Evolutionary conservation across 2,888 invertebrate species (phyloP), one percentile per base, ranked within the genome.

Genomic region (Drosophila paramelanica): DNA sequence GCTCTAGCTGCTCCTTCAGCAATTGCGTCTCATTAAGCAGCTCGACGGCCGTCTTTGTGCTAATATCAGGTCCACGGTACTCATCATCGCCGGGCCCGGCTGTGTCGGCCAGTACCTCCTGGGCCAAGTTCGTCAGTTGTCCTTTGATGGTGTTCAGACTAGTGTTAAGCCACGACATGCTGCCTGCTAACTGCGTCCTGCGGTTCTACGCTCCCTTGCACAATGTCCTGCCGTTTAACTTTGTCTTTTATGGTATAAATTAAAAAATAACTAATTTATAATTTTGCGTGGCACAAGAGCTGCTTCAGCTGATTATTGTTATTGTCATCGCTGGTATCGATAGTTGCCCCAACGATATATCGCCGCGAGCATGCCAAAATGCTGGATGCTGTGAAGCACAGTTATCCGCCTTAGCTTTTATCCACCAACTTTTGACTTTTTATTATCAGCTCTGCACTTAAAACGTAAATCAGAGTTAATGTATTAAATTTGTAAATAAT

Each of bases 101-200:
- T 95, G 95, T 87, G 94, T 97, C 97, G 76, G 96, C 95, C 90
- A 98, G 94, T 83, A 98, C 97, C 93, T 97, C 97, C 91, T 96
- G 96, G 66, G 98, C 97, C 89, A 98, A 96, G 93, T 94, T 97
- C 38, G 95, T 95, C 88, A 98, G 94, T 93, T 98, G 98, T 79
- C 97, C 98, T 92, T 97, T 97, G 77, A 98, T 93, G 92, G 94
- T 95, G 78, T 84, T 92, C 5, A 92, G 77, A 73, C 92, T 91
- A 73, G 84, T 92, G 91, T 95, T 95, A 67, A 95, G 93, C 95
- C 95, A 96, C 92, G 95, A 94, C 95, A 95, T 95, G 70, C 67
- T 82, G 73, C 49, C 67, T 65, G 46, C 58, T 67, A 51, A 61
- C 60, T 76, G 31, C 59, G 53, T 55, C 41, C 57, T 39, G 50